Percentiles rank a stretch among this genome's conserved stretches.
Conservation (phyloP, 2,888 invertebrate genomes). For the Scaptomyza flava region DNA sequence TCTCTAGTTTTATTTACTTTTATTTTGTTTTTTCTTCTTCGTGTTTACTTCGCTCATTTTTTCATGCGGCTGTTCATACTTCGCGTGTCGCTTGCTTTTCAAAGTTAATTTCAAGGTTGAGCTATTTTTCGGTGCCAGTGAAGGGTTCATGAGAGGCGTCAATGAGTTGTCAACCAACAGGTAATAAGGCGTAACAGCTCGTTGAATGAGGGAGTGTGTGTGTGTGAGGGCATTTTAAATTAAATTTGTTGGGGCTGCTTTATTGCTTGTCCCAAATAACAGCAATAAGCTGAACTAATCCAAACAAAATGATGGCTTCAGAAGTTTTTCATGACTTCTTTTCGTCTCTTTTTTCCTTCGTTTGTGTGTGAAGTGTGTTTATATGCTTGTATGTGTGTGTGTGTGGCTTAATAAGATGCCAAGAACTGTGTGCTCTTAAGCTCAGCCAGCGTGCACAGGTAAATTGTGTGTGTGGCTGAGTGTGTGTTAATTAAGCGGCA, state of each 20-base stretch:
- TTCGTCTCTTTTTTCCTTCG: conserved; percentile 10
- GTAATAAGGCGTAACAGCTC: conserved; percentile 55
- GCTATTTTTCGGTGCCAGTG: conserved; percentile 55
- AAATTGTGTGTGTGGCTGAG: conserved; percentile 41
- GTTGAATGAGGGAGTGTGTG: conserved; percentile 13
- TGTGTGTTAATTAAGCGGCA: conserved; percentile 51
- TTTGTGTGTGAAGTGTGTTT: conserved; percentile 8
- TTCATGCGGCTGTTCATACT: conserved; percentile 51
- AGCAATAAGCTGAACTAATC: conserved; percentile 74
- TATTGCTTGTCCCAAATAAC: conserved; percentile 63
- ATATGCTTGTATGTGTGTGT: conserved; percentile 13
- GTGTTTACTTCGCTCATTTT: conserved; percentile 9
- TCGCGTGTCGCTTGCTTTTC: conserved; percentile 46
- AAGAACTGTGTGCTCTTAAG: conserved; percentile 22
- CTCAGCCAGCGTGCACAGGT: conserved; percentile 41
- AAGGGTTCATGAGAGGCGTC: conserved; percentile 63
- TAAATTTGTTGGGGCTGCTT: conserved; percentile 60
- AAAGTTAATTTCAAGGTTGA: conserved; percentile 81
- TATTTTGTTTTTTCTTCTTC: conserved; percentile 3
- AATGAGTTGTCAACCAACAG: conserved; percentile 60
- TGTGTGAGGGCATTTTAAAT: conserved; percentile 63
- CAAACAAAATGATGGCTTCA: conserved; percentile 63
- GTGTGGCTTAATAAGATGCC: conserved; percentile 35
- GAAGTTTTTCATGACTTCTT: conserved; percentile 57
- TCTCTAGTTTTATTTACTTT: conserved; percentile 3